A percentile compares a stretch with the other conserved stretches of the same genome.
Conservation (phyloP, 2,113 vertebrate genomes). For the Zosterops hypoxanthus region DNA sequence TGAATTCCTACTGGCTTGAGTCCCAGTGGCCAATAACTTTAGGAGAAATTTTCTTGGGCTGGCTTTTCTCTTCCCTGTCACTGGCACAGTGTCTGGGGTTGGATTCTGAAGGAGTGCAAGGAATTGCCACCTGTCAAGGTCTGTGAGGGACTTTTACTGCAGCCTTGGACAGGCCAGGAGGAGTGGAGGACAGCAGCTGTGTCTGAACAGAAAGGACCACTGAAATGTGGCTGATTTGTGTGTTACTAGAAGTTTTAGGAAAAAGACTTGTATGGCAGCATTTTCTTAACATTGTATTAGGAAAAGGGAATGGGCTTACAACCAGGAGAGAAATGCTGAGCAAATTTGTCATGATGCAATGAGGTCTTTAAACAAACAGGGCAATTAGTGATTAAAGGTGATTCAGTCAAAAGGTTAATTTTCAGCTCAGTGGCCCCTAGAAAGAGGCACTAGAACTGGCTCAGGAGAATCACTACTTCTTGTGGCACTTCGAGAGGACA, state of each 20-base stretch:
- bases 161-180: not conserved
- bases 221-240: not conserved
- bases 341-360: not conserved
- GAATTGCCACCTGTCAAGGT: not conserved
- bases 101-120: not conserved
- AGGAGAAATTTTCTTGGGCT: not conserved
- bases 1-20: not conserved
- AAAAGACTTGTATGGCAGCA: not conserved
- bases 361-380: not conserved
- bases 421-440: not conserved
- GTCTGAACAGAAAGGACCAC: not conserved
- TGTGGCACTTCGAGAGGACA: not conserved
- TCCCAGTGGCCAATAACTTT: not conserved
- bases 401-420: not conserved
- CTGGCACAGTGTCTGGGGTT: not conserved
- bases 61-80: not conserved
- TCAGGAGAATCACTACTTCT: not conserved
- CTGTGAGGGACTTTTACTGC: not conserved
- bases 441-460: not conserved
- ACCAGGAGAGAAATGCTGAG: not conserved
- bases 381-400: not conserved
- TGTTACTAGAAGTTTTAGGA: not conserved
- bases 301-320: not conserved
- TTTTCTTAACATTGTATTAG: not conserved
- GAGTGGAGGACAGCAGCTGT: not conserved